Percentiles rank a stretch among this genome's conserved stretches.
Conservation (phyloP, 2,888 invertebrate species). For the Drosophila formosana region DNA sequence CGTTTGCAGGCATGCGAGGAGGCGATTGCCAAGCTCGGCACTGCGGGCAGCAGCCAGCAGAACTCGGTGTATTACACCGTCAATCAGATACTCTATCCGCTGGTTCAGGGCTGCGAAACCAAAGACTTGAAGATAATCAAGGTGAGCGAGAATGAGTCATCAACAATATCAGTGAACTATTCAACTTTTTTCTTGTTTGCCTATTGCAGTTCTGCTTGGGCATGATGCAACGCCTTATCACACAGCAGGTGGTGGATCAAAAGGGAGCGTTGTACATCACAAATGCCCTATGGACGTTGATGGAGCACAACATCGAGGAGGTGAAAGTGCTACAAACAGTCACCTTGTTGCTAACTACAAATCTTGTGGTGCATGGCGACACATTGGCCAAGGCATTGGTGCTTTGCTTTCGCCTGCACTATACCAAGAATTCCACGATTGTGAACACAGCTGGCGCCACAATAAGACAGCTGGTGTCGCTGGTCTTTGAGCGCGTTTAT, state of each 20-base stretch:
- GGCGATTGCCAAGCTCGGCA: conserved; percentile 94
- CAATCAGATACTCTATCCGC: conserved; percentile 97
- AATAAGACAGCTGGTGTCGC: conserved; percentile 96
- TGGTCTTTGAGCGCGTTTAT: conserved; percentile 94
- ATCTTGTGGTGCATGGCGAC: conserved; percentile 96
- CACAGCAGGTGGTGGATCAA: conserved; percentile 94
- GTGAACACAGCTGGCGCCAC: conserved; percentile 99
- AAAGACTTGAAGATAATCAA: conserved; percentile 98
- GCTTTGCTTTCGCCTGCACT: conserved; percentile 98
- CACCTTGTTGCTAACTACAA: conserved; percentile 97
- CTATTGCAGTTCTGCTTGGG: conserved; percentile 92
- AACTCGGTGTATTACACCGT: conserved; percentile 95
- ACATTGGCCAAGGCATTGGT: conserved; percentile 96
- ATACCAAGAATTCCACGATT: conserved; percentile 96
- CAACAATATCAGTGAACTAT: conserved; percentile 1
- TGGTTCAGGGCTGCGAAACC: conserved; percentile 98
- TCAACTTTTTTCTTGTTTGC: not conserved
- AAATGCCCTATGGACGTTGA: conserved; percentile 96
- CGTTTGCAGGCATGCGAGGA: conserved; percentile 95
- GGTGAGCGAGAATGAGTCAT: conserved; percentile 85
- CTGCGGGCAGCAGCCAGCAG: conserved; percentile 91
- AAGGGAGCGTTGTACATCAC: conserved; percentile 97
- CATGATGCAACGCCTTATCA: conserved; percentile 97
- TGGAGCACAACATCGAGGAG: conserved; percentile 97
- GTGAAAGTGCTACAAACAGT: conserved; percentile 98